Evolutionary conservation across 2,888 invertebrate species (phyloP).

Genomic region (Drosophila imparisetae): DNA sequence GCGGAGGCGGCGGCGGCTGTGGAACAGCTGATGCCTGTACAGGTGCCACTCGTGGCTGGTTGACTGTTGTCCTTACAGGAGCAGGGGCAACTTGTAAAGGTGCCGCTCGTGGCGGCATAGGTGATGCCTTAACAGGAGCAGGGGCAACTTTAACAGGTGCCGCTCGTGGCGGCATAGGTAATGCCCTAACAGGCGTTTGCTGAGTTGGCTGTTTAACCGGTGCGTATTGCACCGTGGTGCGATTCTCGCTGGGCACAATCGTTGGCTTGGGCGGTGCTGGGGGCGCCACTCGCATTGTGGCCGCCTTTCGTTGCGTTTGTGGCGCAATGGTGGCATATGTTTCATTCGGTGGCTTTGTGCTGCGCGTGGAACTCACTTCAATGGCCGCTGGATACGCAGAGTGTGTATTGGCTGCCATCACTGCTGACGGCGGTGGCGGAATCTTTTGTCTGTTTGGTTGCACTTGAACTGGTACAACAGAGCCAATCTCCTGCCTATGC

Average conservation of each 20-base stretch:
- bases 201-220: conserved; percentile 31
- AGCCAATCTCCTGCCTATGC: conserved; percentile 40
- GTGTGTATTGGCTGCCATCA: conserved; percentile 61
- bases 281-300: conserved; percentile 59
- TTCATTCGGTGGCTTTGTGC: conserved; percentile 23
- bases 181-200: conserved; percentile 4
- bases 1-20: neutral
- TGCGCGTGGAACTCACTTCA: conserved; percentile 39
- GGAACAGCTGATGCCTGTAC: neutral
- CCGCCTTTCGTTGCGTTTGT: conserved; percentile 57
- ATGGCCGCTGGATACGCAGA: conserved; percentile 41
- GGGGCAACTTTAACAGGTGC: conserved; percentile 8
- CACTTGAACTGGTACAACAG: conserved; percentile 59
- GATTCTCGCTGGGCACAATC: conserved; percentile 34
- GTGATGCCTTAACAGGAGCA: conserved; percentile 3
- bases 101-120: conserved; percentile 10
- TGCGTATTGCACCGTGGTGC: conserved; percentile 17
- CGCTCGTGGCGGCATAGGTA: neutral
- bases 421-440: conserved; percentile 66
- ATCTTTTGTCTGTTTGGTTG: conserved; percentile 39
- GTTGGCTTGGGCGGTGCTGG: conserved; percentile 59
- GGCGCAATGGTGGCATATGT: conserved; percentile 64
- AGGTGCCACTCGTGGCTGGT: neutral
- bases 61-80: conserved; percentile 12
- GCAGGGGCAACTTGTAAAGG: neutral